Base-by-base conservation (phyloP, 2,888 invertebrate genomes). In the Torymus texanus region DNA sequence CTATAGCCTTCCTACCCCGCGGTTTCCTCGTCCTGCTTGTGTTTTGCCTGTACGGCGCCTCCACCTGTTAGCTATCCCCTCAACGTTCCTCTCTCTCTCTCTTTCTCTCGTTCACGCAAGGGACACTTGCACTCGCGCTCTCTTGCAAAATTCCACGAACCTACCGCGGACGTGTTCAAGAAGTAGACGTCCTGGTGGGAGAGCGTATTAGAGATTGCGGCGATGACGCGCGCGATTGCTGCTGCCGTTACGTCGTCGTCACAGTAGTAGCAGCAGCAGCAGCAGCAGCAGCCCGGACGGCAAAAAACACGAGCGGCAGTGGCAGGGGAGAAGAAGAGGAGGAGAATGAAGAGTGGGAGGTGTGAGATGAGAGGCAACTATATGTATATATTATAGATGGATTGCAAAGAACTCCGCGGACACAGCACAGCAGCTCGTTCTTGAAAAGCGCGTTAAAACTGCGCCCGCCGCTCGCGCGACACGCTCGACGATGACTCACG, bases 401-500 rank as follows among this genome's bases (percentile, higher is more conserved):
- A 41, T 41, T 8, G 41, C 41, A 8, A 41, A 41, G 55, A 50
- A 24, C 13, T 18, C 41, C 29, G 68, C 56, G 56, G 24, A 21
- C 59, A 71, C 77, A 75, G 71, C 59, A 71, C 77, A 75, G 71
- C 81, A 81, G 78, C 83, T 85, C 84, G 84, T 82, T 82, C 82
- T 86, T 84, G 84, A 86, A 86, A 84, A 81, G 81, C 87, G 85
- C 85, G 83, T 81, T 81, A 84, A 88, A 88, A 87, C 88, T 88
- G 85, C 83, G 85, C 61, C 72, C 67, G 75, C 84, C 41, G 41
- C 41, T 41, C 41, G 41, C 41, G 41, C 41, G 41, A 41, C 41
- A 41, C 41, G 41, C 41, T 41, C 83, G 74, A 62, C 84, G 88
- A 88, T 89, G 89, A 88, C 85, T 90, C 89, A 88, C 88, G 83